These are phyloP conservation scores for Chironomus striatipennis DNA, from an alignment of 1,140 invertebrate genomes.

Conservation along the genomic window DNA sequence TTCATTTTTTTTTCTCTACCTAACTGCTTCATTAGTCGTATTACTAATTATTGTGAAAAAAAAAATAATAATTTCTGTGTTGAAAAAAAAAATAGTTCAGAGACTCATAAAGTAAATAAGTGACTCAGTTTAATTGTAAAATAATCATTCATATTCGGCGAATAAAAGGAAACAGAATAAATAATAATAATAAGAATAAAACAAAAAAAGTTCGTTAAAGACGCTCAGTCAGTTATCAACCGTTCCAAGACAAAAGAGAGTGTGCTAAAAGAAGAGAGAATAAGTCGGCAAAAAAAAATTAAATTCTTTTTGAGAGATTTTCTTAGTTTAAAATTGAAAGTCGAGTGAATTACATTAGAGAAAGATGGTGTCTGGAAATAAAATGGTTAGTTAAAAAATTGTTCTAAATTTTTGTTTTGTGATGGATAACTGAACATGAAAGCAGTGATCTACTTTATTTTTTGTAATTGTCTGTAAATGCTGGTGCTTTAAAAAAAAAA, in stretches of 20 bases:
- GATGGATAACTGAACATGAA: too few relatives aligned
- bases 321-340: neutral
- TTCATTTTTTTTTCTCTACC: too few relatives aligned
- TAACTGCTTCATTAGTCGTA: too few relatives aligned
- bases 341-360: neutral
- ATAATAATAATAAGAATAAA: neutral
- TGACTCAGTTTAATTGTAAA: slow-evolving; percentile 15
- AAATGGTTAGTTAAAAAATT: slow-evolving; percentile 5
- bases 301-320: neutral
- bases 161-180: neutral
- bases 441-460: too few relatives aligned
- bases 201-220: slow-evolving; percentile 21
- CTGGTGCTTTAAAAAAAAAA: too few relatives aligned
- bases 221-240: neutral
- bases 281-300: too few relatives aligned
- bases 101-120: slow-evolving; percentile 7
- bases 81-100: neutral
- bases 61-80: neutral
- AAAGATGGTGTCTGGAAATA: slow-evolving; percentile 12
- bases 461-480: too few relatives aligned
- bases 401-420: too few relatives aligned
- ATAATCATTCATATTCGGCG: neutral
- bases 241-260: neutral
- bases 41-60: neutral
- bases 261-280: too few relatives aligned